phyloP scores from a whole-genome alignment of 2,888 invertebrate genomes.

The Aricia artaxerxes region DNA sequence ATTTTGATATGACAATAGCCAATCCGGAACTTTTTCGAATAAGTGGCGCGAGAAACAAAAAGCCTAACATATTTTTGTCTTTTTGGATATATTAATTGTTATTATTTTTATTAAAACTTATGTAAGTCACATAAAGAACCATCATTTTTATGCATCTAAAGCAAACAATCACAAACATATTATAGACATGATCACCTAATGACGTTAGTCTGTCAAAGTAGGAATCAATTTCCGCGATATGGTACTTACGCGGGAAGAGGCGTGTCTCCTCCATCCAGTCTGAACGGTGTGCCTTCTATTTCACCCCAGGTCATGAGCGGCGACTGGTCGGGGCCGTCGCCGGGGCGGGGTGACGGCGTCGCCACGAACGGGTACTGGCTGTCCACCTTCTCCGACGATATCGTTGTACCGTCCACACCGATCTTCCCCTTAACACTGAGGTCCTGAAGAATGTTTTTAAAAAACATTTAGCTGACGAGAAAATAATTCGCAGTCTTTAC shows the following conservation, averaged over 20 bases:
- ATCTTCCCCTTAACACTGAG: constrained; percentile 88
- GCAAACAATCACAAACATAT: no score
- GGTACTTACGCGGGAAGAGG: constrained; percentile 83
- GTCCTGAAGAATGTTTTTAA: constrained; percentile 52
- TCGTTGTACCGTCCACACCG: constrained; percentile 94
- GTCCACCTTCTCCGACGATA: constrained; percentile 74
- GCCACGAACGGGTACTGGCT: constrained; percentile 83
- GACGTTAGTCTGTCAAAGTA: no score
- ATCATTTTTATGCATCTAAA: no score
- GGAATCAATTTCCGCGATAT: no score
- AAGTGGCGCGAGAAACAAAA: no score
- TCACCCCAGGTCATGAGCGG: constrained; percentile 99
- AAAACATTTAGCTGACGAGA: background rate
- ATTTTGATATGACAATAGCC: no score
- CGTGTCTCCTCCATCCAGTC: constrained; percentile 95
- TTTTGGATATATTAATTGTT: no score
- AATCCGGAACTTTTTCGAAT: no score
- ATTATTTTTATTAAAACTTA: no score
- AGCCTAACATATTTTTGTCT: no score
- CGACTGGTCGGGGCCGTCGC: constrained; percentile 86
- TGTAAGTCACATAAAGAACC: no score
- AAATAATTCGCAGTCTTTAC: background rate
- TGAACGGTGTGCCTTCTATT: constrained; percentile 98
- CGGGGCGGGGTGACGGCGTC: constrained; percentile 95
- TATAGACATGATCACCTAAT: no score